These are phyloP conservation scores for Oscheius myriophilus DNA, from an alignment of 2,888 invertebrate species.

Conservation along the genomic window DNA sequence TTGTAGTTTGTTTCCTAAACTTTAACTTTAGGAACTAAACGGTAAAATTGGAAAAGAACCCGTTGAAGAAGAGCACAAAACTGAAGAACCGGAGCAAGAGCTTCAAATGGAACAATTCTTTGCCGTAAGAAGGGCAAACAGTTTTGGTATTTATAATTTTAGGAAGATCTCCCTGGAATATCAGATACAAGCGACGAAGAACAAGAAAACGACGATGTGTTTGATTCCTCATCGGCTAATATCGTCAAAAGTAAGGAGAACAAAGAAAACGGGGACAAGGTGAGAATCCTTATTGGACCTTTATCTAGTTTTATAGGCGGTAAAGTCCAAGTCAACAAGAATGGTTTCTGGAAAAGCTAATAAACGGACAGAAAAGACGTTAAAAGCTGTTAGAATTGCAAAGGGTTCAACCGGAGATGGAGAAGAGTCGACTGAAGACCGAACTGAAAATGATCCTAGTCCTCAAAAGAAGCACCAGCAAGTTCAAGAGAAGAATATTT, in stretches of 20 bases:
- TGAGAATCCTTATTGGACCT: neutral
- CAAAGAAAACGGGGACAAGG: neutral
- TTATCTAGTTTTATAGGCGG: neutral
- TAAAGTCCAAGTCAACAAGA: slow-evolving; percentile 8
- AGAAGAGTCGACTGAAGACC: neutral
- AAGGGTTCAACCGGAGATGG: slow-evolving; percentile 7
- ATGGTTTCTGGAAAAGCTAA: slow-evolving; percentile 19
- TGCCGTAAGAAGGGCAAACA: neutral
- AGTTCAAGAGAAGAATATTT: slow-evolving; percentile 67
- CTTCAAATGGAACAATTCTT: slow-evolving; percentile 11
- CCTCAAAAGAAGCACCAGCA: slow-evolving; percentile 21
- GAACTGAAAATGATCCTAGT: neutral
- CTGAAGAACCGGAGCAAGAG: neutral
- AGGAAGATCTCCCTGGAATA: slow-evolving; percentile 46
- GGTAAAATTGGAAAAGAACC: slow-evolving; percentile 11
- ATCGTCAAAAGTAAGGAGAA: slow-evolving; percentile 24
- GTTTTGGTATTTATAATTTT: neutral
- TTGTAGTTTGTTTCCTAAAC: neutral
- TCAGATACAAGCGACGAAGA: slow-evolving; percentile 39
- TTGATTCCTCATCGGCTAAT: slow-evolving; percentile 29
- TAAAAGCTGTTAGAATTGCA: slow-evolving; percentile 15
- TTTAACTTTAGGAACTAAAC: slow-evolving; percentile 10
- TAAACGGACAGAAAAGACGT: slow-evolving; percentile 2
- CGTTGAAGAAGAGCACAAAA: neutral
- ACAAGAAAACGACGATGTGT: slow-evolving; percentile 39